Conservation (phyloP, 2,797 vertebrate genomes). For the Tangara arthus region DNA sequence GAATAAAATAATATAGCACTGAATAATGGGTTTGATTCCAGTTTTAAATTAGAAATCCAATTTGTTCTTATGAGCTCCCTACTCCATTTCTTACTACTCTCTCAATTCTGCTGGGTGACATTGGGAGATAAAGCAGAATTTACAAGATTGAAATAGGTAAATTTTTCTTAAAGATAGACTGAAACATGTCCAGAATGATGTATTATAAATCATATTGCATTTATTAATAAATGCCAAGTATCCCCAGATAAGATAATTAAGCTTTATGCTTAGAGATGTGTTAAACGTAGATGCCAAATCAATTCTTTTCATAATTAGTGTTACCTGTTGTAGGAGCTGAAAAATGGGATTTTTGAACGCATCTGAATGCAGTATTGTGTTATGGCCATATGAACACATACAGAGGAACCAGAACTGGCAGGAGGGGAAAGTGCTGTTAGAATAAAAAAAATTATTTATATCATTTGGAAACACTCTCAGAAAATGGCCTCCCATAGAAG, state of each 20-base stretch:
- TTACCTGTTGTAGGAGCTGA: conserved; percentile 43
- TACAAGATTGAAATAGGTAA: conserved; percentile 16
- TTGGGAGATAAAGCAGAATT: conserved; percentile 21
- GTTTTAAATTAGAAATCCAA: conserved; percentile 55
- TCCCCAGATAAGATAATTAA: conserved; percentile 42
- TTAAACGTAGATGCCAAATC: conserved; percentile 52
- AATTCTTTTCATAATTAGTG: conserved; percentile 57
- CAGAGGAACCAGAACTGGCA: background rate
- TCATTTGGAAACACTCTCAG: conserved; percentile 10
- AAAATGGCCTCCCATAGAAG: background rate
- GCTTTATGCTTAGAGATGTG: conserved; percentile 48
- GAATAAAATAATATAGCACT: conserved; percentile 32
- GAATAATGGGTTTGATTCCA: conserved; percentile 33
- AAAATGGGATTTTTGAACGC: conserved; percentile 49
- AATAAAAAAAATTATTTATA: conserved; percentile 44
- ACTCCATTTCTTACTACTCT: background rate
- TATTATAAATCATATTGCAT: conserved; percentile 9
- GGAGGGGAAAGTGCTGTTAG: background rate
- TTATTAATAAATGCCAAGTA: conserved; percentile 65
- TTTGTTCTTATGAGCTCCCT: conserved; percentile 30
- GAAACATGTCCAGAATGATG: conserved; percentile 40
- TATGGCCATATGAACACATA: background rate
- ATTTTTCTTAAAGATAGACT: background rate
- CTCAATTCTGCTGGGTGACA: conserved; percentile 34
- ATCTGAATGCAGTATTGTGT: background rate